A percentile compares a stretch with the other conserved stretches of the same genome.
These are phyloP conservation scores for Diceros bicornis DNA, from an alignment of 2,797 vertebrate genomes.

Conservation along the genomic window DNA sequence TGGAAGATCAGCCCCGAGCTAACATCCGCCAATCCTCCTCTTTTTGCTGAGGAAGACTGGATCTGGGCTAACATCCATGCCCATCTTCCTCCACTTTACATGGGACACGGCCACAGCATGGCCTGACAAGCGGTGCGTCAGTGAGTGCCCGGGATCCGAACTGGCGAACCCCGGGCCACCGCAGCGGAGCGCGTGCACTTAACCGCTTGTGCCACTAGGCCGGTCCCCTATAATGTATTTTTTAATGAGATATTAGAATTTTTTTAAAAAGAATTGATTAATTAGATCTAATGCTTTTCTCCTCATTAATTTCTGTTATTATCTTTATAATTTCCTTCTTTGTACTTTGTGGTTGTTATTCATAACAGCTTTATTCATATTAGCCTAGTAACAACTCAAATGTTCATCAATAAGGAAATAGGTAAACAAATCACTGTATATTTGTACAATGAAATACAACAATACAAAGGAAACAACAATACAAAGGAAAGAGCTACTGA, in stretches of 20 bases:
- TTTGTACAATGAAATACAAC: not conserved
- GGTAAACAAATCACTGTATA: not conserved
- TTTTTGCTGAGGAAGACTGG: too few relatives aligned
- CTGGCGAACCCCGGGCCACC: too few relatives aligned
- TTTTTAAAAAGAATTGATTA: not conserved
- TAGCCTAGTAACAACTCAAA: not conserved
- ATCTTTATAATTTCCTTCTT: not conserved
- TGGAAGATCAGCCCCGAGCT: too few relatives aligned
- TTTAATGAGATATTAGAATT: not conserved
- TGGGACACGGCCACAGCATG: too few relatives aligned
- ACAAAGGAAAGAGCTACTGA: not conserved
- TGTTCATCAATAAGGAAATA: not conserved
- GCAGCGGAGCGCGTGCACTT: too few relatives aligned
- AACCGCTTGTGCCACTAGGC: too few relatives aligned
- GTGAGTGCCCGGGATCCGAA: too few relatives aligned
- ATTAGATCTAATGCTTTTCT: not conserved
- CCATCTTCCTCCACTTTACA: too few relatives aligned
- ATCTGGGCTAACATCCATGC: too few relatives aligned
- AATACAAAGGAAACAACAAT: too few relatives aligned
- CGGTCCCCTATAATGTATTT: not conserved
- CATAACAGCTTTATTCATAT: not conserved
- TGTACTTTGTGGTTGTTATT: not conserved
- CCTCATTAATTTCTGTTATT: not conserved
- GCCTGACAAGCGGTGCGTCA: too few relatives aligned
- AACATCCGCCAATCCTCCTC: too few relatives aligned